These are phyloP conservation scores for Laterallus jamaicensis DNA, from an alignment of 2,113 vertebrate genomes.

Conservation along the genomic window DNA sequence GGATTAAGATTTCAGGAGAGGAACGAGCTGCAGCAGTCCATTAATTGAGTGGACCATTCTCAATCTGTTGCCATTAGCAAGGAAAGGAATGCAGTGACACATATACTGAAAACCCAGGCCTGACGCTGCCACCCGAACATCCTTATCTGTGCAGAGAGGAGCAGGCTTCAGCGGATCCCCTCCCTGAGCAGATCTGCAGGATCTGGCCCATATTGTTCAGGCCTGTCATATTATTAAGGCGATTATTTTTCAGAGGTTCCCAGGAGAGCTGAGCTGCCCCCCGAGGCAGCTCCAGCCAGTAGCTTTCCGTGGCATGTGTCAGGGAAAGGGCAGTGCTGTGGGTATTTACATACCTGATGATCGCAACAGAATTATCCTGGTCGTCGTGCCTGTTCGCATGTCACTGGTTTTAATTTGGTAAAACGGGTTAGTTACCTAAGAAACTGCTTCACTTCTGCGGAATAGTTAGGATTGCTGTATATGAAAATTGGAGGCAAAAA, in stretches of 20 bases:
- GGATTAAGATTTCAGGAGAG: not conserved
- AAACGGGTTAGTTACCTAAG: conserved; percentile 33
- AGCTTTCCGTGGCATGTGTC: conserved; percentile 22
- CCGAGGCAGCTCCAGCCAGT: not conserved
- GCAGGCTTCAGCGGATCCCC: rapidly evolving
- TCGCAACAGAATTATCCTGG: conserved; percentile 23
- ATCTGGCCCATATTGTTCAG: conserved; percentile 36
- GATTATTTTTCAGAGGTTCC: conserved; percentile 51
- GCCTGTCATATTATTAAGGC: not conserved
- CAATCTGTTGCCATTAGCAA: not conserved
- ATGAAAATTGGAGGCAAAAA: not conserved
- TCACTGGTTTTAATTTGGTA: conserved; percentile 27
- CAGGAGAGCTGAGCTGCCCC: conserved; percentile 3
- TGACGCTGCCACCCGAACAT: not conserved
- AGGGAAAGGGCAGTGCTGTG: conserved; percentile 34
- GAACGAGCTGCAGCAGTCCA: not conserved
- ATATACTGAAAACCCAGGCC: not conserved
- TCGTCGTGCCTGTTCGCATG: not conserved
- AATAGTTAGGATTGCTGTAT: conserved; percentile 36
- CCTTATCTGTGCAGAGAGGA: rapidly evolving
- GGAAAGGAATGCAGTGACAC: not conserved
- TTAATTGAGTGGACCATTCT: not conserved
- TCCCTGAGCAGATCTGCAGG: not conserved
- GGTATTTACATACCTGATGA: conserved; percentile 53
- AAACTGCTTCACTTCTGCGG: not conserved